A percentile compares a stretch with the other conserved stretches of the same genome.
Conservation (phyloP, 2,888 invertebrate species). For the Luffia ferchaultella region DNA sequence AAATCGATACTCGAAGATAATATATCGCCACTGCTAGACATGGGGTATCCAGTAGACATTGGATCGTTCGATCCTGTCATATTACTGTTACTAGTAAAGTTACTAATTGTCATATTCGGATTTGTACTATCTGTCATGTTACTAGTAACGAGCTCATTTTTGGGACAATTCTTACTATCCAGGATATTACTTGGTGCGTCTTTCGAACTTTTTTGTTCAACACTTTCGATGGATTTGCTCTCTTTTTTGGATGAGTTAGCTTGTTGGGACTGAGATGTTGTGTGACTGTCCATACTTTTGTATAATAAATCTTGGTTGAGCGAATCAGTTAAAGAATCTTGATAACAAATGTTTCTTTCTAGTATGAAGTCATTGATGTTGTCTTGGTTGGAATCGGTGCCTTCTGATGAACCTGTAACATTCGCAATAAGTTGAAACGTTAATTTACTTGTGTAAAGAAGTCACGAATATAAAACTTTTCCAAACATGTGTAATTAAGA, state of each 20-base stretch:
- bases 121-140: conserved; percentile 35
- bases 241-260: conserved; percentile 31
- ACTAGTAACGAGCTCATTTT: conserved; percentile 37
- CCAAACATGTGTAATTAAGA: too few species aligned
- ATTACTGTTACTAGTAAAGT: conserved; percentile 50
- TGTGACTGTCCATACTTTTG: conserved; percentile 44
- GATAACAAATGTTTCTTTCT: conserved; percentile 57
- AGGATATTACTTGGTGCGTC: conserved; percentile 45
- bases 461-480: too few species aligned
- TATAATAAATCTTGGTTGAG: conserved; percentile 47
- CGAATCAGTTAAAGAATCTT: conserved; percentile 56
- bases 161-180: conserved; percentile 37
- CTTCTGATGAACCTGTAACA: conserved; percentile 46
- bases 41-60: conserved; percentile 44
- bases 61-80: conserved; percentile 52
- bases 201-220: conserved; percentile 43
- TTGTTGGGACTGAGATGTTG: conserved; percentile 23
- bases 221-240: conserved; percentile 39
- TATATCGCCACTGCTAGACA: conserved; percentile 47
- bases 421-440: conserved; percentile 4
- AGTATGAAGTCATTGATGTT: conserved; percentile 52
- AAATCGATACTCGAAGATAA: conserved; percentile 51
- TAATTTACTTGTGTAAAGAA: too few species aligned
- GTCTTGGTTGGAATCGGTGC: conserved; percentile 46
- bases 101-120: conserved; percentile 49